A percentile compares a stretch with the other conserved stretches of the same genome.
Conservation (phyloP, 1,140 invertebrate genomes). For the Drosophila asahinai region DNA sequence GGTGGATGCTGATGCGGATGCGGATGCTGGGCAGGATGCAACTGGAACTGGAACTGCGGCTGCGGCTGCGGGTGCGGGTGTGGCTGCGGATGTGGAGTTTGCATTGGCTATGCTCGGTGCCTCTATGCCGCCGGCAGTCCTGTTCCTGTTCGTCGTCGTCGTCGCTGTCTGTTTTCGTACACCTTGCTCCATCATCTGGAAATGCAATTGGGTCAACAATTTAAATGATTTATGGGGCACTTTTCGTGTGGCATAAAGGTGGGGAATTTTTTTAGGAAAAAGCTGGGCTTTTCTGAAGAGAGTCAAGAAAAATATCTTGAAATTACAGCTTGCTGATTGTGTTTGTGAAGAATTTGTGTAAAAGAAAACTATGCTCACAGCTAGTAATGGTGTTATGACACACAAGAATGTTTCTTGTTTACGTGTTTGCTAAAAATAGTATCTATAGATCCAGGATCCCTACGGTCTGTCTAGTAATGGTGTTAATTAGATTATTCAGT, state of each 20-base stretch:
- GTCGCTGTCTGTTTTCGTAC: slow-evolving; percentile 65
- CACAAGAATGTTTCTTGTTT: no score
- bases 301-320: neutral
- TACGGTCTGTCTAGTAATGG: no score
- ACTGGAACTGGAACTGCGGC: slow-evolving; percentile 12
- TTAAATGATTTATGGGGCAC: neutral
- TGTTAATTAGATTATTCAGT: no score
- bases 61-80: slow-evolving; percentile 16
- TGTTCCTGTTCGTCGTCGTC: slow-evolving; percentile 40
- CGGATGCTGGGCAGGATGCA: slow-evolving; percentile 15
- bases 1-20: slow-evolving; percentile 40
- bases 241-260: neutral
- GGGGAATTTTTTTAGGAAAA: neutral
- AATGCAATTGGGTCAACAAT: slow-evolving; percentile 12
- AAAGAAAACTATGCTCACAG: neutral
- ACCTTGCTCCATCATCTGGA: slow-evolving; percentile 73
- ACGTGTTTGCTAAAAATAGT: no score
- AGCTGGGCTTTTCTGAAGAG: neutral
- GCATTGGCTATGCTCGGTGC: slow-evolving; percentile 53
- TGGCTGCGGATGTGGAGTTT: slow-evolving; percentile 18
- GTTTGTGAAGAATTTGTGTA: no score
- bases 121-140: slow-evolving; percentile 39
- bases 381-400: no score
- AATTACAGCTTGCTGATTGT: no score
- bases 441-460: no score